Evolutionary conservation across 2,113 vertebrate species (phyloP), one percentile per base, ranked within the genome.

Genomic region (Osmerus mordax): DNA sequence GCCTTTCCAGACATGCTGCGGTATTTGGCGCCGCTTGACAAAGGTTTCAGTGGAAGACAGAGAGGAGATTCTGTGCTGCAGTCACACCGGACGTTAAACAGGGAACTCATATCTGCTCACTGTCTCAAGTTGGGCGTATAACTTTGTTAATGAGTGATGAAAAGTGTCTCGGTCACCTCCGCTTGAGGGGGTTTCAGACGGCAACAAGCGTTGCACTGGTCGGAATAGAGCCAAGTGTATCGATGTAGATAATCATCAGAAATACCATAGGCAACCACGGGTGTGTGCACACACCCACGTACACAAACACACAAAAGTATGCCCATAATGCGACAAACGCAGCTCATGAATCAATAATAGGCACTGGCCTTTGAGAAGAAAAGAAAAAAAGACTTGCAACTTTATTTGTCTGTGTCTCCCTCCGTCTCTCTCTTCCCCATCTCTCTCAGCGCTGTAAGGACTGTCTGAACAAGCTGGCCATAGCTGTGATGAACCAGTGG

Each of bases 401-500:
- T 36, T 5, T 4, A 36, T 15, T 5, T 55, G 8, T 63, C n/a
- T 29, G 41, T 36, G 56, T 29, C 63, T 74, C 29, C 69, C 72
- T 36, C 32, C 61, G 52, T 69, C 54, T 13, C n/a, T 67, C 23
- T 67, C 13, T 65, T 47, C 41, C 41, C n/a, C 60, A 18, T 19
- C 0, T 60, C 51, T 21, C 18, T n/a, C 87, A 99, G 97, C 94
- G 97, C 62, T 99, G 97, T 82, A 99, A 98, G 83, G 97, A 99
- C 83, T 92, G 96, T 16, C 91, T 96, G 87, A 98, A 99, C 74
- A 92, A 94, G 0, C 70, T 99, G 87, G 96, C 97, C 21, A 97
- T 99, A 14, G 96, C 97, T 0, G 97, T 99, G 87, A 96, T 97
- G 95, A 98, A 99, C 87, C 97, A 96, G 93, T 99, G 97, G 97